Evolutionary conservation across 2,797 vertebrate genomes (phyloP).

Genomic region (Gastrophryne carolinensis): DNA sequence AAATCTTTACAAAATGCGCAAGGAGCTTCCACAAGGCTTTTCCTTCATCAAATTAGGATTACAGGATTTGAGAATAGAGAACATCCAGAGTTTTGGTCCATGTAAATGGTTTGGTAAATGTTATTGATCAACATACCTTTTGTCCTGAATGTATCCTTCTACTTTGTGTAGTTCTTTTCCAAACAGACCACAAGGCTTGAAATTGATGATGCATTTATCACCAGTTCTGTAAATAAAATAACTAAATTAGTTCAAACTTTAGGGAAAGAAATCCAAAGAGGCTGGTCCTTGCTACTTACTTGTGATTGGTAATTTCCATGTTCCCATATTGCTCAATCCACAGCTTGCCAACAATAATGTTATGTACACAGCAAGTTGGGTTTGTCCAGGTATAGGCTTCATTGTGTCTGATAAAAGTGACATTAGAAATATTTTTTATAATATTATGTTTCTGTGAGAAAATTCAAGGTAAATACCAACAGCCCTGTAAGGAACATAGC

Average conservation of each 20-base stretch:
- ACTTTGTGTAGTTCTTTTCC: slow-evolving; percentile 98
- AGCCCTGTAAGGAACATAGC: too few species aligned
- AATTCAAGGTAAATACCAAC: too few species aligned
- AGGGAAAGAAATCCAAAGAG: not conserved
- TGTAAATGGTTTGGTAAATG: too few species aligned
- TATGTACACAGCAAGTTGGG: slow-evolving; percentile 95
- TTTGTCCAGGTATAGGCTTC: slow-evolving; percentile 98
- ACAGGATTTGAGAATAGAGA: too few species aligned
- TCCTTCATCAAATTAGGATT: too few species aligned
- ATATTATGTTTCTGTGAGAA: too few species aligned
- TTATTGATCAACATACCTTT: slow-evolving; percentile 87
- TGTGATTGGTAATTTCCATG: slow-evolving; percentile 94
- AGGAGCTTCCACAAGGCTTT: too few species aligned
- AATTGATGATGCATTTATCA: slow-evolving; percentile 88
- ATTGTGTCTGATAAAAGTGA: slow-evolving; percentile 76
- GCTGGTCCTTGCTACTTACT: slow-evolving; percentile 69
- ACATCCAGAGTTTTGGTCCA: too few species aligned
- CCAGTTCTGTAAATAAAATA: slow-evolving; percentile 82
- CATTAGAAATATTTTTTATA: not conserved
- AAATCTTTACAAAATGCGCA: too few species aligned
- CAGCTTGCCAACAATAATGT: slow-evolving; percentile 95
- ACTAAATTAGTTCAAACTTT: slow-evolving; percentile 30
- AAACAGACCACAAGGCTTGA: slow-evolving; percentile 94
- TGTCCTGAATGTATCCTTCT: slow-evolving; percentile 95
- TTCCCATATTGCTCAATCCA: slow-evolving; percentile 98